These are phyloP conservation scores for Podilymbus podiceps DNA, from an alignment of 2,113 vertebrate genomes.

Conservation along the genomic window DNA sequence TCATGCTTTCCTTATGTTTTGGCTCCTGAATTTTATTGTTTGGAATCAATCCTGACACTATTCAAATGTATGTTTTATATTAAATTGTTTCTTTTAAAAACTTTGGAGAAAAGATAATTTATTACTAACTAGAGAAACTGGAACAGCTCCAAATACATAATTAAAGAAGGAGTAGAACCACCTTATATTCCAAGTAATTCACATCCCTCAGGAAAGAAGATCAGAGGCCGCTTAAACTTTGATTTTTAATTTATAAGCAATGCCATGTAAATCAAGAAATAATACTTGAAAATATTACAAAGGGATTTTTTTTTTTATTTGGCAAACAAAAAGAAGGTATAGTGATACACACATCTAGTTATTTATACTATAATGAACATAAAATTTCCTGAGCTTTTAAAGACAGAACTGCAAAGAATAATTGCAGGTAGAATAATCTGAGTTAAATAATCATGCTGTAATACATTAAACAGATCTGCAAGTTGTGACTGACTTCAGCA, in stretches of 20 bases:
- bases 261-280: slow-evolving; percentile 18
- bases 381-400: neutral
- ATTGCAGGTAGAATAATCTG: neutral
- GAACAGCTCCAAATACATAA: slow-evolving; percentile 45
- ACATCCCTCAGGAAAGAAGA: slow-evolving; percentile 43
- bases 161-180: slow-evolving; percentile 35
- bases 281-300: slow-evolving; percentile 14
- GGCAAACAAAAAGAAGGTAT: neutral
- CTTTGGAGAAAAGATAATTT: neutral
- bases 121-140: slow-evolving; percentile 25
- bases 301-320: neutral
- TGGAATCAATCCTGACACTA: neutral
- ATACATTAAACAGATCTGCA: neutral
- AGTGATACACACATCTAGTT: neutral
- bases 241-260: slow-evolving; percentile 63
- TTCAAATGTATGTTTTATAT: neutral
- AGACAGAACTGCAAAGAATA: neutral
- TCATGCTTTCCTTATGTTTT: neutral
- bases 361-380: neutral
- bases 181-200: slow-evolving; percentile 8
- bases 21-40: neutral
- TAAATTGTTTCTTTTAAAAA: neutral
- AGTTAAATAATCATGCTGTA: neutral
- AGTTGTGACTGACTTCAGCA: neutral
- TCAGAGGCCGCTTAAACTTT: slow-evolving; percentile 47